Evolutionary conservation across 2,113 vertebrate species (phyloP), one percentile per base, ranked within the genome.

Genomic region (Zosterops lateralis): DNA sequence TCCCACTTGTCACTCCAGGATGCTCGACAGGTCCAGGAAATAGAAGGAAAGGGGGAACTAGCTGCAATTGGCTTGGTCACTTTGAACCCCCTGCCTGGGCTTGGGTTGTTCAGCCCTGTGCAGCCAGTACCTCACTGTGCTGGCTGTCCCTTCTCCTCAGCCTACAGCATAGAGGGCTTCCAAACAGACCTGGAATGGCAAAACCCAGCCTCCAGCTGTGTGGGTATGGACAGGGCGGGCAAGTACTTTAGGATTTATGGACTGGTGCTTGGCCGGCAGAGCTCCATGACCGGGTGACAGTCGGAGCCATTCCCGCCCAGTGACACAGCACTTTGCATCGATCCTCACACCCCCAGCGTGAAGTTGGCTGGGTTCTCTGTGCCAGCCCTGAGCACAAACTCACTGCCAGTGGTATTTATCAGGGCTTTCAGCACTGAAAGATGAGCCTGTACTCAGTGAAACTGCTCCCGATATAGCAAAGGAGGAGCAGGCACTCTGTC

Each of bases 171-270:
- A 10, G 45, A 47, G 19, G 14, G 34, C 61, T 75, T 65, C 73
- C 50, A 54, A 58, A n/a, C 84, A 84, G 92, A 67, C 96, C 82
- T 76, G 47, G 90, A 91, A 61, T 45, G 60, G 85, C 81, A 87
- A 90, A 94, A 79, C 47, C 66, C 32, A n/a, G 82, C 87, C 93
- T 90, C 89, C 94, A 74, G 96, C 92, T 31, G 20, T n/a, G 56
- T 38, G 60, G 76, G 91, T 75, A 82, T n/a, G 85, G 92, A 87
- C 89, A 57, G 79, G 74, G 91, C 96, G 84, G 80, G 95, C 87
- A 96, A 96, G 96, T 97, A 95, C 97, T 96, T 83, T 25, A 93
- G 93, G 93, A 97, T 96, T 97, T 97, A 97, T 82, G 95, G 95
- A 93, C 96, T 92, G 95, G 87, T 92, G 89, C 90, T 79, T 38